Percentiles rank a stretch among this genome's conserved stretches.
These are phyloP conservation scores for Xiphorhynchus elegans DNA, from an alignment of 2,113 vertebrate genomes.

Conservation along the genomic window DNA sequence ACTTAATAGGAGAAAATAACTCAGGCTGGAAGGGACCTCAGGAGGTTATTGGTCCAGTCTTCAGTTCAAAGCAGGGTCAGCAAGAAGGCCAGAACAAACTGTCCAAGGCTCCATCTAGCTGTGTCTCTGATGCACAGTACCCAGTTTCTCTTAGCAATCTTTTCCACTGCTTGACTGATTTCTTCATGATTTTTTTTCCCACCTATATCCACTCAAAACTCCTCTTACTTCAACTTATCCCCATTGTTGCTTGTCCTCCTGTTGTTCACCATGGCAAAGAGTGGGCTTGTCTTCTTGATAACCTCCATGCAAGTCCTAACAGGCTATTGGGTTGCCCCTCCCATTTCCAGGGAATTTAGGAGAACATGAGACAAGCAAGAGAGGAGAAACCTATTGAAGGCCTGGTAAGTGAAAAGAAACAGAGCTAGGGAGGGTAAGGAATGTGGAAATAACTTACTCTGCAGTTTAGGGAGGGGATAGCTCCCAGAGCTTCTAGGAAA, in stretches of 20 bases:
- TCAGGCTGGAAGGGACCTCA: neutral
- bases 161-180: neutral
- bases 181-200: neutral
- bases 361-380: accelerated
- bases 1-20: neutral
- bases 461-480: neutral
- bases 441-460: neutral
- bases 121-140: neutral
- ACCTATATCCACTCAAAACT: neutral
- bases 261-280: neutral
- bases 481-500: neutral
- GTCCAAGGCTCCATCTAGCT: neutral
- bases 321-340: neutral
- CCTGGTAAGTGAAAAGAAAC: neutral
- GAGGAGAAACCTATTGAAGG: neutral
- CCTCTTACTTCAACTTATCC: neutral
- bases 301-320: neutral
- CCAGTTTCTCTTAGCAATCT: neutral
- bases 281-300: neutral
- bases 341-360: neutral
- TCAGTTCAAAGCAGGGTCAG: neutral
- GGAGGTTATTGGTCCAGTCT: neutral
- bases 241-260: neutral
- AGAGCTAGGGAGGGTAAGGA: neutral
- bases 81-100: neutral